Conservation (phyloP, 2,888 invertebrate species). For the Drosophila anomelani region DNA sequence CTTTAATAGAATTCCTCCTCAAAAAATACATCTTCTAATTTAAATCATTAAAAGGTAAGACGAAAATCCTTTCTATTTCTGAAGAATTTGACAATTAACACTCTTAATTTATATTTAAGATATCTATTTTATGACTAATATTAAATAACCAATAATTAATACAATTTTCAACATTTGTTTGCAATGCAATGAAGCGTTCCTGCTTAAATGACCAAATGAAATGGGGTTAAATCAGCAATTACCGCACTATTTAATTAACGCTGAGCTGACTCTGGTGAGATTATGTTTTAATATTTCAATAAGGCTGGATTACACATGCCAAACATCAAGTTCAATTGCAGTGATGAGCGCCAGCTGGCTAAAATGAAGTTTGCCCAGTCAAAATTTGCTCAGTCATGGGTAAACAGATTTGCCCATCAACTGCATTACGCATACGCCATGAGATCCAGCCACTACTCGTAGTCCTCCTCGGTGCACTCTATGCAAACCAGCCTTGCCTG, state of each 20-base stretch:
- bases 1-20: no score
- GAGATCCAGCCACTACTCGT: slow-evolving; percentile 47
- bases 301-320: slow-evolving; percentile 37
- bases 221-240: slow-evolving; percentile 9
- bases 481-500: slow-evolving; percentile 39
- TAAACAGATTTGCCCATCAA: slow-evolving; percentile 48
- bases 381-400: slow-evolving; percentile 48
- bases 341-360: slow-evolving; percentile 28
- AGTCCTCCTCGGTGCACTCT: slow-evolving; percentile 36
- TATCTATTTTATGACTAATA: no score
- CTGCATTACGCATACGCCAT: slow-evolving; percentile 61
- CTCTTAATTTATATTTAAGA: no score
- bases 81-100: no score
- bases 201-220: not conserved
- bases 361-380: slow-evolving; percentile 50
- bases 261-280: slow-evolving; percentile 15
- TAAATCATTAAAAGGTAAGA: no score
- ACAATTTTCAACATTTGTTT: no score
- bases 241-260: slow-evolving; percentile 33
- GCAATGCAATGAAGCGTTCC: not conserved
- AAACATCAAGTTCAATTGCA: slow-evolving; percentile 47
- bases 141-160: no score
- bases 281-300: slow-evolving; percentile 38
- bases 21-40: no score
- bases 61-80: no score